Base-by-base conservation (phyloP, 2,888 invertebrate species). In the Agrotis segetum region DNA sequence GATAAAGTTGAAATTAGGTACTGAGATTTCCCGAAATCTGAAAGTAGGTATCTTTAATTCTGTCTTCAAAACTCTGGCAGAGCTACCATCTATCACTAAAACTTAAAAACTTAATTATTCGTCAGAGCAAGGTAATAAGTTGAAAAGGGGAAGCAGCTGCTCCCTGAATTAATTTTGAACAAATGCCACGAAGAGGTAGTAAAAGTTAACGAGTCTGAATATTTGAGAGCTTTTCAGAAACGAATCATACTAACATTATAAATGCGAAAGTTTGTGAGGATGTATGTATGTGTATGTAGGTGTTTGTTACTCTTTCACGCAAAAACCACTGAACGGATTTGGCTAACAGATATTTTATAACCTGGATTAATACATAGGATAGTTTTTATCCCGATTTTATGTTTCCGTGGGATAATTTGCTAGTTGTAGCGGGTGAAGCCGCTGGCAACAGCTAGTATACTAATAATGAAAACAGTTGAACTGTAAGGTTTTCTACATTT, bases 91-190 rank as follows among this genome's bases (percentile, higher is more conserved):
- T 29, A 29, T 24, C 14, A 50, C 14, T 63, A 19, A n/a, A 62
- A 6, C 21, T 71, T 44, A 58, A 71, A 72, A 14, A 56, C 40
- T 72, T 56, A 64, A 49, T 46, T 29, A n/a, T 67, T 52, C 14
- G 9, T 40, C 19, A 60, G 47, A 49, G 11, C 21, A 71, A 21
- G 21, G 55, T 16, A 58, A 50, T 63, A 46, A 50, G n/a, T 58
- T 40, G 3, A 34, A 73, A 40, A 40, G 19, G 17, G 58, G 65
- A 74, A 73, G 19, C 47, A 65, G 50, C 50, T 72, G 65, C 14
- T 40, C 16, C 13, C 34, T 13, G 17, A 65, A 65, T 7, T n/a
- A n/a, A 72, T 72, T 65, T 58, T 24, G 17, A 73, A 50, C 46
- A 58, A 73, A 73, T 52, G 46, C 6, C 50, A 65, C 14, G 24